Base-by-base conservation (phyloP, 2,113 vertebrate species). In the Melospiza melodia region DNA sequence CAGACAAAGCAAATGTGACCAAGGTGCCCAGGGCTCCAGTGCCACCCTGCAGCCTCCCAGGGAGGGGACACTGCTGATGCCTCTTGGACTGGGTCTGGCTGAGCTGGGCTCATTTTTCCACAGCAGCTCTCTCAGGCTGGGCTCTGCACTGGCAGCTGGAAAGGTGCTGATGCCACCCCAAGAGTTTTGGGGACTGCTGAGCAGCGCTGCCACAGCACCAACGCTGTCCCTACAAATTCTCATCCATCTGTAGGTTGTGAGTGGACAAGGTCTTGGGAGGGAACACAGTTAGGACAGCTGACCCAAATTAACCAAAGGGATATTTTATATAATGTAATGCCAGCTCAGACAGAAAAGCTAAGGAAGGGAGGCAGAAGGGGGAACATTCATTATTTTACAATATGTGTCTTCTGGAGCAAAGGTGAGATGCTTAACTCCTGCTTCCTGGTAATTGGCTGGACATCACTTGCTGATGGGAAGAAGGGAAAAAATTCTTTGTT, bases 161-260 rank as follows among this genome's bases (percentile, higher is more conserved):
- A 30, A 25, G 49, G 20, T 57, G 58, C 21, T 63, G 57, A 5
- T 35, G 55, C 5, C 57, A 55, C 23, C 28, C 8, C 23, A 10
- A n/a, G 31, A 27, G 12, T 72, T 72, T 31, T 57, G 58, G 49
- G 8, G 12, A 15, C n/a, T 63, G 85, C 75, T 41, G 65, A 63
- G 48, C 55, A 48, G 28, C 2, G 0, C 48, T 78, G 24, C 5
- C 30, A 79, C 41, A 41, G 39, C 49, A 79, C 17, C 57, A 48
- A 6, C 0, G 1, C 14, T 57, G 15, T 15, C 51, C n/a, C 9
- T 80, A 14, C 30, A 72, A 23, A 31, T 31, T 55, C 2, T 13
- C 21, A 30, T 2, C 7, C 17, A 43, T 12, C 9, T 2, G 21
- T 8, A 72, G 25, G 7, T 2, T 43, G 51, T 4, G 4, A 21